Conservation (phyloP, 2,888 invertebrate genomes). For the Thymelicus acteon region DNA sequence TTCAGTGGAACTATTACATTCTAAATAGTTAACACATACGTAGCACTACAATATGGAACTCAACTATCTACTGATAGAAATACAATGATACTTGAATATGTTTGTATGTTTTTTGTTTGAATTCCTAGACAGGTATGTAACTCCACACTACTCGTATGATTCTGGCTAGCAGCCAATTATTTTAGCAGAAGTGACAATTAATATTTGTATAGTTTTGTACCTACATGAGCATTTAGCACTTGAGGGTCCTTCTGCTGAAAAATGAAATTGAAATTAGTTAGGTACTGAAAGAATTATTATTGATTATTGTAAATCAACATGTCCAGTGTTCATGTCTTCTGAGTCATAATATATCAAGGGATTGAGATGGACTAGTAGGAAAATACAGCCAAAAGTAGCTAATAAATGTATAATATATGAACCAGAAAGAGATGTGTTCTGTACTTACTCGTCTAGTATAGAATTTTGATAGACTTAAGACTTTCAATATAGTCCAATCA, state of each 20-base stretch:
- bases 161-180: conserved; percentile 8
- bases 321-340: too few species aligned
- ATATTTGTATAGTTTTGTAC: background rate
- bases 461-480: too few species aligned
- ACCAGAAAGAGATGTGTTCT: too few species aligned
- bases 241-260: background rate
- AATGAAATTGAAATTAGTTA: background rate
- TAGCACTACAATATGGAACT: too few species aligned
- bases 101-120: background rate
- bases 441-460: too few species aligned
- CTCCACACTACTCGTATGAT: background rate
- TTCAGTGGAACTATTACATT: background rate
- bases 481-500: too few species aligned
- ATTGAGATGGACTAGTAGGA: too few species aligned
- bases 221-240: background rate
- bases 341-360: too few species aligned
- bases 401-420: too few species aligned
- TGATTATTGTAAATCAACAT: background rate
- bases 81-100: background rate
- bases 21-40: background rate
- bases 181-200: background rate
- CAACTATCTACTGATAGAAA: background rate
- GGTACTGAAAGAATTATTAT: background rate
- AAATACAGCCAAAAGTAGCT: too few species aligned
- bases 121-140: background rate